phyloP scores from a whole-genome alignment of 1,140 invertebrate genomes.

The Cyclina sinensis region DNA sequence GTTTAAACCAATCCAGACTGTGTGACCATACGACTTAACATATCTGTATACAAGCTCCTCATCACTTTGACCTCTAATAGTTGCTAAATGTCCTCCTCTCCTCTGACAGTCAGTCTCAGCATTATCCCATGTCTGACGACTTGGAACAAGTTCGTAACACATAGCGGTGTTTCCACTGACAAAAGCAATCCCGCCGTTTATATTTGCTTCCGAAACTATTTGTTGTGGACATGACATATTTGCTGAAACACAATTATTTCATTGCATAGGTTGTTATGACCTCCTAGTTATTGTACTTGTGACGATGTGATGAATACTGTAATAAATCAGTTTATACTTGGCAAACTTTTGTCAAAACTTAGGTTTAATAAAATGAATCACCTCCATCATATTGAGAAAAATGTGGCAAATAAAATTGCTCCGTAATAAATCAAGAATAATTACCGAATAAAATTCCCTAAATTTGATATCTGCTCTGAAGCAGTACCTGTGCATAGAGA shows the following conservation, averaged over 20 bases:
- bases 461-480: too few species aligned
- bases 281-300: too few species aligned
- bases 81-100: neutral
- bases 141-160: conserved; percentile 1
- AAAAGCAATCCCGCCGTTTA: neutral
- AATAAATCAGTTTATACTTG: too few species aligned
- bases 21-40: neutral
- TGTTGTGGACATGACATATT: neutral
- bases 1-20: conserved; percentile 25
- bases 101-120: neutral
- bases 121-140: neutral
- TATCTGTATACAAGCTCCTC: neutral
- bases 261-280: too few species aligned
- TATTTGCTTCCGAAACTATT: neutral
- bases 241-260: neutral
- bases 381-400: too few species aligned
- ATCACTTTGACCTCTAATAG: neutral
- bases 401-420: too few species aligned
- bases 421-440: too few species aligned
- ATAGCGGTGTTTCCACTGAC: neutral
- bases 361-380: too few species aligned
- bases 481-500: too few species aligned
- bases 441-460: too few species aligned
- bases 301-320: too few species aligned
- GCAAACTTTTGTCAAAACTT: too few species aligned